Base-by-base conservation (phyloP, 1,140 invertebrate species). In the silkworm (Bombyx mori) region DNA sequence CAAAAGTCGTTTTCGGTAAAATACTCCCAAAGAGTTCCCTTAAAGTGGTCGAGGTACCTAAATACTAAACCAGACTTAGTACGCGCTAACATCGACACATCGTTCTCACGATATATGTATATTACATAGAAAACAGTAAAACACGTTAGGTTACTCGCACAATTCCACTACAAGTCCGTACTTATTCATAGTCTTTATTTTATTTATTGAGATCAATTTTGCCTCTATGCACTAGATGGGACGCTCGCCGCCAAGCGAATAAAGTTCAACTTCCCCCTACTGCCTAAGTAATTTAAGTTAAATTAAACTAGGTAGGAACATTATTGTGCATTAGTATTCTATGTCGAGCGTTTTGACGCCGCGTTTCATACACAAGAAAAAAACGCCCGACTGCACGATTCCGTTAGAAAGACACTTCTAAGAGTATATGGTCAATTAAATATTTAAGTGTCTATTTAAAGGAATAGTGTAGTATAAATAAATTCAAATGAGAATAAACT, bases 161-260 rank as follows among this genome's bases (percentile, higher is more conserved):
- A 85, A 86, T 85, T 86, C 79, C 80, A 83, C 81, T 82, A 85
- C 67, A 75, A 62, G 79, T 79, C 77, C 77, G 65, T 75, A 75
- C 68, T 74, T 69, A 75, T 74, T 74, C 68, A 68, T 75, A 84
- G 78, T 82, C 77, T 78, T 80, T 83, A 77, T 77, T 83, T 71
- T 82, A 76, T 73, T 79, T 76, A 86, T 66, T 86, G 83, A 86
- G 83, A 86, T 86, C 83, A 86, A 76, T 79, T 79, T 79, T 75
- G 76, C 79, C 79, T 71, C 78, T 79, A 78, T 72, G 77, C 80
- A 79, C 78, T 79, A 79, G 63, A 61, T 67, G 64, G 52, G 65
- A 66, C 69, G 67, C 58, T 60, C 64, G 65, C 55, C 69, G 70
- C 69, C 71, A 62, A 35, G 61, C 61, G 62, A 63, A 58, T 49